Evolutionary conservation across 2,888 invertebrate species (phyloP), one percentile per base, ranked within the genome.

Genomic region (Aleiodes testaceus): DNA sequence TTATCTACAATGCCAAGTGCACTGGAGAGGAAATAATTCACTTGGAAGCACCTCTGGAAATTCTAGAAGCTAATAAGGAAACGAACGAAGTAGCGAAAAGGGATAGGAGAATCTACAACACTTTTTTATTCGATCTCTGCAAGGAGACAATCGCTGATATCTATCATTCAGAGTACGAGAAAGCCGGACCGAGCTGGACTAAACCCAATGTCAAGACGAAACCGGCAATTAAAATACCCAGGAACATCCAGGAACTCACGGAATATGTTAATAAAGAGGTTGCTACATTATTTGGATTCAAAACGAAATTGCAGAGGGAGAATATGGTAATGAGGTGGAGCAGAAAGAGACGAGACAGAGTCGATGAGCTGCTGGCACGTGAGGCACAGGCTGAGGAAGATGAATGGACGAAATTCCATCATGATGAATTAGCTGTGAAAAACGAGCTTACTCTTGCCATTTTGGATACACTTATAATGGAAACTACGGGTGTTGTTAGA

Each of bases 361-460:
- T 94, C 1, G 94, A 94, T 81, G 92, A 92, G 79, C 89, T 94
- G 70, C 88, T 94, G 69, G 91, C 93, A 36, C 89, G 91, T 70
- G 94, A 94, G 85, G 89, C 92, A 64, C 92, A 91, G 77, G 91
- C 91, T 65, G 94, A 94, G 79, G 94, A 94, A 82, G 88, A 90
- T 12, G 91, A 91, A 75, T 95, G 94, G 94, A 91, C 92, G 1
- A 92, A 92, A 82, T 94, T 93, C 81, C 92, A 93, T 82, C 87
- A 90, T 61, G 94, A 94, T 80, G 94, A 94, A 83, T 87, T 90
- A 18, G 89, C 91, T 45, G 92, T 94, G 20, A 92, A 93, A 80
- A 90, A 91, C 79, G 88, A 90, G 78, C 82, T 91, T 16, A 89
- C 92, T 0, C 78, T 83, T 47, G 81, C 84, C 36, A 86, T 87